These are phyloP conservation scores for Ciconia boyciana DNA, from an alignment of 2,113 vertebrate genomes.

Conservation along the genomic window DNA sequence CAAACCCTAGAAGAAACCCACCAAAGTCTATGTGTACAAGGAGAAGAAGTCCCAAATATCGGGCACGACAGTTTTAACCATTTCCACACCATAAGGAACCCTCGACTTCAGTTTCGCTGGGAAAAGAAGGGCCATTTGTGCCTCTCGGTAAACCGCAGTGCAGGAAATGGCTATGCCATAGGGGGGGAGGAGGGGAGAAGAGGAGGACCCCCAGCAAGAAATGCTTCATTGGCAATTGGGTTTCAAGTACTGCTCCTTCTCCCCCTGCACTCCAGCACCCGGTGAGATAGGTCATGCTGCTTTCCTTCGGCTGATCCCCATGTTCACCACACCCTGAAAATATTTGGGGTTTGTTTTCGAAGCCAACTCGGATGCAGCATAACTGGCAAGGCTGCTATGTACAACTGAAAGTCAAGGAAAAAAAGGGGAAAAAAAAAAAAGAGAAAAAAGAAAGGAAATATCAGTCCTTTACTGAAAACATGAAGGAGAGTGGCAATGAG, in stretches of 20 bases:
- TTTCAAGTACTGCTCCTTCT: neutral
- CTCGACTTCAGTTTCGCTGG: neutral
- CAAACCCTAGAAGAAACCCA: neutral
- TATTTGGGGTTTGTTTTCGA: neutral
- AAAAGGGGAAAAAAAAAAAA: neutral
- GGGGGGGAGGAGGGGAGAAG: neutral
- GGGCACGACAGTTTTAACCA: neutral
- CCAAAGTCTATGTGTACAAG: accelerated
- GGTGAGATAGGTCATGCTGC: neutral
- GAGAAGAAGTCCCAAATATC: neutral
- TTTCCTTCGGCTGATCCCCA: neutral
- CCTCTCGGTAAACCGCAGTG: neutral
- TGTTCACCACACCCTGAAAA: neutral
- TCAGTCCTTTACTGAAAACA: neutral
- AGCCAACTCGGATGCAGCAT: neutral
- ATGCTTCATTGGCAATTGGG: neutral
- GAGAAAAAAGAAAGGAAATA: neutral
- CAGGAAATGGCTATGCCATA: neutral
- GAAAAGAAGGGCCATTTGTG: neutral
- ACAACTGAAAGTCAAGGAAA: neutral
- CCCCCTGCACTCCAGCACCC: neutral
- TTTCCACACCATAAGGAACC: neutral
- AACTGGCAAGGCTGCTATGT: neutral
- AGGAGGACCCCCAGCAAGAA: neutral
- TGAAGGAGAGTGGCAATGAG: neutral